Evolutionary conservation across 2,113 vertebrate genomes (phyloP).

Genomic region (Pedetes capensis): DNA sequence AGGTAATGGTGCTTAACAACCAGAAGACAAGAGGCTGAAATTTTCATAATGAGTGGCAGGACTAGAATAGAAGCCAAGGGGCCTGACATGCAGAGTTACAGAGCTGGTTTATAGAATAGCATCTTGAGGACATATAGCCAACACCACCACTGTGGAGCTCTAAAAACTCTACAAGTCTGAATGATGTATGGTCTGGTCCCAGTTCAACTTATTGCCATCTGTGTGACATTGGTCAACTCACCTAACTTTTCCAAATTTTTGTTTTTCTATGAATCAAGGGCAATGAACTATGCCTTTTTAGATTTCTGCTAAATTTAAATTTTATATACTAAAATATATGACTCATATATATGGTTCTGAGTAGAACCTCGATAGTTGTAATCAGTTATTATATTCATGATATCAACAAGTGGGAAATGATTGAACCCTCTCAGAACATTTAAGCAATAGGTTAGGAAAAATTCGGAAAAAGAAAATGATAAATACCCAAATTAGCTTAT

Average conservation of each 20-base stretch:
- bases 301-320: background rate
- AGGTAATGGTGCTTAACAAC: background rate
- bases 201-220: background rate
- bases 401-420: background rate
- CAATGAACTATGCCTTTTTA: background rate
- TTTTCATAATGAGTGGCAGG: background rate
- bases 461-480: no score
- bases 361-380: background rate
- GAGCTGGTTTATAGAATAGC: background rate
- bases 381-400: background rate
- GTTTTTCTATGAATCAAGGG: background rate
- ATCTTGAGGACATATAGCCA: rapidly evolving
- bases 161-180: background rate
- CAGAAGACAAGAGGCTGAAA: background rate
- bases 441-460: background rate
- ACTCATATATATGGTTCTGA: no score
- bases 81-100: background rate
- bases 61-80: background rate
- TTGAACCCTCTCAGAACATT: background rate
- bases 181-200: background rate
- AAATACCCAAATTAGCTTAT: background rate
- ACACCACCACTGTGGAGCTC: background rate
- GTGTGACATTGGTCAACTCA: background rate
- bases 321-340: background rate
- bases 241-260: background rate